These are phyloP conservation scores for Drosophila bipectinata DNA, from an alignment of 1,140 invertebrate genomes.

Conservation along the genomic window DNA sequence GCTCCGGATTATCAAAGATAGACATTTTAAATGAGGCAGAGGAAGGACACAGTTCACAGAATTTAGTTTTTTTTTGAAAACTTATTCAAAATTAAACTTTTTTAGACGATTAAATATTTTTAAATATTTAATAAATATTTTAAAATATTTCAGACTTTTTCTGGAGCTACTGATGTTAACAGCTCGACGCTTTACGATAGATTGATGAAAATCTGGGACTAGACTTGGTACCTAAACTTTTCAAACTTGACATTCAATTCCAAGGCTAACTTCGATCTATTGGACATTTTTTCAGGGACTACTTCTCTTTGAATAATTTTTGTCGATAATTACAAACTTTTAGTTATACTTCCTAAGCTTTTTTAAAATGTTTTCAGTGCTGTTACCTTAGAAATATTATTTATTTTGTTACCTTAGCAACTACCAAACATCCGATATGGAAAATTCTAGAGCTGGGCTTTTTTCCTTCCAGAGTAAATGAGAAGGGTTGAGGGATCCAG, in stretches of 20 bases:
- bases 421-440: slow-evolving; percentile 4
- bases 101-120: not conserved
- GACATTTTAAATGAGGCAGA: slow-evolving; percentile 49
- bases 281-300: slow-evolving; percentile 2
- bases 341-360: too few species aligned
- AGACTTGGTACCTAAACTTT: not conserved
- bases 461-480: not conserved
- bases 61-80: too few species aligned
- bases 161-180: slow-evolving; percentile 2
- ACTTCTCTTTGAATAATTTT: not conserved
- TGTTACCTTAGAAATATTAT: slow-evolving; percentile 5
- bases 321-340: not conserved
- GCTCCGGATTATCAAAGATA: slow-evolving; percentile 73
- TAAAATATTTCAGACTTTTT: not conserved
- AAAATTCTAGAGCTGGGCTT: slow-evolving; percentile 26
- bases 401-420: slow-evolving; percentile 34
- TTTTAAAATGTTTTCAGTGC: not conserved
- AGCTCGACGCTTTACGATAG: slow-evolving; percentile 5
- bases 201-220: slow-evolving; percentile 23
- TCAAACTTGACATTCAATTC: slow-evolving; percentile 29
- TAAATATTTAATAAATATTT: not conserved
- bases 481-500: slow-evolving; percentile 6
- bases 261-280: slow-evolving; percentile 23
- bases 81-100: not conserved
- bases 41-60: not conserved